These are phyloP conservation scores for Lophura nycthemera DNA, from an alignment of 2,113 vertebrate genomes.

Conservation along the genomic window DNA sequence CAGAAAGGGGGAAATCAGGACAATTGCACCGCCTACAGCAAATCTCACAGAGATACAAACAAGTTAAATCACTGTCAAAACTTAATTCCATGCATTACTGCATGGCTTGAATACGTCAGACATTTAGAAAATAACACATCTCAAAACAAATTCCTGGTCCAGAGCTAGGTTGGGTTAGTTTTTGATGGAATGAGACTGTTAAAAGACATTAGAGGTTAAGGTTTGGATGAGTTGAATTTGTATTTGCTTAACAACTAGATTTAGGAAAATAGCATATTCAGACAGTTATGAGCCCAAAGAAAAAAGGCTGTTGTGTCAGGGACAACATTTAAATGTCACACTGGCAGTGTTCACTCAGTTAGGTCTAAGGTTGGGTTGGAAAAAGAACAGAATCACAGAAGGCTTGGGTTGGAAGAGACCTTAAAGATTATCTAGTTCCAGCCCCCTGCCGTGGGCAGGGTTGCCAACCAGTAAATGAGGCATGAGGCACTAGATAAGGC, in stretches of 20 bases:
- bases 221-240: neutral
- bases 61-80: neutral
- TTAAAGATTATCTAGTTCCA: no score
- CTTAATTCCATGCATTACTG: neutral
- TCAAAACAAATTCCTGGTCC: neutral
- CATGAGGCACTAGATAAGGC: no score
- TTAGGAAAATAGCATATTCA: neutral
- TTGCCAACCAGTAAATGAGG: no score
- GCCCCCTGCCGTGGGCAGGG: no score
- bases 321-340: neutral
- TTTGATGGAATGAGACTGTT: neutral
- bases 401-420: no score
- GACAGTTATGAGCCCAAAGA: neutral
- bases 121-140: neutral
- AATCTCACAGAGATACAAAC: neutral
- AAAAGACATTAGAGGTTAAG: neutral
- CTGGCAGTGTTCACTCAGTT: neutral
- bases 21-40: neutral
- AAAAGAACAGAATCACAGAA: neutral
- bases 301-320: neutral
- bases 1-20: neutral
- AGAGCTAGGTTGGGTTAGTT: neutral
- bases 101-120: neutral
- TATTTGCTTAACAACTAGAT: neutral
- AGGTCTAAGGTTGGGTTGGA: neutral